Conservation (phyloP, 2,113 vertebrate genomes). For the Calonectris borealis region DNA sequence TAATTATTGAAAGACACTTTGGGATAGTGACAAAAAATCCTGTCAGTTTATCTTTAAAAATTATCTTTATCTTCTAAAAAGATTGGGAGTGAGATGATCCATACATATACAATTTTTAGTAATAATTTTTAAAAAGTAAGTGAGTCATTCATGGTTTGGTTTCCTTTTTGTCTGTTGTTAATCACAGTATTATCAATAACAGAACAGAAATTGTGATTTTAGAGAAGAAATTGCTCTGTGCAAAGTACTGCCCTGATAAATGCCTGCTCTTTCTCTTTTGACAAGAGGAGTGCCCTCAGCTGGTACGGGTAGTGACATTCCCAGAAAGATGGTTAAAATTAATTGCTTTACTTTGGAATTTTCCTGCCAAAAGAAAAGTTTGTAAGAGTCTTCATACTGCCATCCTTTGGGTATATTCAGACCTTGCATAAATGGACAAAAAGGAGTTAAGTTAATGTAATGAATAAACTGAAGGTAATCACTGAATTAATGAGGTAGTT, state of each 20-base stretch:
- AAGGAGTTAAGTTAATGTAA: conserved; percentile 23
- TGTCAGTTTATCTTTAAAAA: not conserved
- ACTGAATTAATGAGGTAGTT: conserved; percentile 45
- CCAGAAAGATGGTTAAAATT: not conserved
- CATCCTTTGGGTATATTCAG: not conserved
- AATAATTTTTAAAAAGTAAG: not conserved
- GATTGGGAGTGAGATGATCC: not conserved
- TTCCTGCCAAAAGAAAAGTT: not conserved
- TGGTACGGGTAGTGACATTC: not conserved
- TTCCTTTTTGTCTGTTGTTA: not conserved
- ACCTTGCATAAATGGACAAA: not conserved
- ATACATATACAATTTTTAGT: not conserved
- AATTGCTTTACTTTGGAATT: not conserved
- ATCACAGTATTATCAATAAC: not conserved
- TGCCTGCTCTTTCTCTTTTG: not conserved
- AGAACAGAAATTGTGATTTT: not conserved
- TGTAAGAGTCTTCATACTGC: not conserved
- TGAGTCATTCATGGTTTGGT: accelerated
- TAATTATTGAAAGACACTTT: not conserved
- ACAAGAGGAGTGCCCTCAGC: not conserved
- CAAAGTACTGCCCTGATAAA: not conserved
- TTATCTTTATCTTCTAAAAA: not conserved
- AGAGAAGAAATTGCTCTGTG: not conserved
- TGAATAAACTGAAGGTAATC: conserved; percentile 42
- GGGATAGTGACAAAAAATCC: not conserved